These are phyloP conservation scores for Eleutherodactylus coqui DNA, from an alignment of 2,797 vertebrate species.

Conservation along the genomic window DNA sequence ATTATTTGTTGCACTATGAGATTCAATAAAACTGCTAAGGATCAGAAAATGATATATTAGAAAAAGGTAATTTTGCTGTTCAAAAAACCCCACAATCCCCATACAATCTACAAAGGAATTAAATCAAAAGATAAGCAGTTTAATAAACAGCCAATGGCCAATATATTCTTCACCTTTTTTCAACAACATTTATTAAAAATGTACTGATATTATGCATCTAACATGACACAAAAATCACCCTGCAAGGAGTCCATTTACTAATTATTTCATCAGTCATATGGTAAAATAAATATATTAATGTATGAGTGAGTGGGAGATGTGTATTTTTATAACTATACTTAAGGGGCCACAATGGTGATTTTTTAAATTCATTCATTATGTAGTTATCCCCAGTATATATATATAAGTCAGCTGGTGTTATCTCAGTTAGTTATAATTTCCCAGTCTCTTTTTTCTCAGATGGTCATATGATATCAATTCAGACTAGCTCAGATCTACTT, in stretches of 20 bases:
- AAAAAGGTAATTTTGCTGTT: background rate
- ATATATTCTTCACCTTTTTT: background rate
- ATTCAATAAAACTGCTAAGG: background rate
- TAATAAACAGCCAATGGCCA: background rate
- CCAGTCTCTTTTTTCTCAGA: no score
- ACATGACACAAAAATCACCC: background rate
- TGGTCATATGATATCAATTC: no score
- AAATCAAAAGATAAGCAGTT: background rate
- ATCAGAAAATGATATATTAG: background rate
- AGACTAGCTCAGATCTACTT: no score
- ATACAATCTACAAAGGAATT: background rate
- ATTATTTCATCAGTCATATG: background rate
- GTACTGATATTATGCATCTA: background rate
- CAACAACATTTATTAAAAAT: background rate
- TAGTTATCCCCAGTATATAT: no score
- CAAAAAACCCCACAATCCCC: background rate
- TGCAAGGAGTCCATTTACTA: background rate
- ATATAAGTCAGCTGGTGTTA: no score
- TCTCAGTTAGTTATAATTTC: no score
- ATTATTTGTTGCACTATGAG: background rate
- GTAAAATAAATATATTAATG: no score
- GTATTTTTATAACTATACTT: no score
- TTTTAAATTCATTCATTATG: no score
- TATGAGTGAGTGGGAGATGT: no score
- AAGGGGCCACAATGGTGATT: no score